Evolutionary conservation across 2,888 invertebrate genomes (phyloP), one percentile per base, ranked within the genome.

Genomic region (Acholoe squamosa): DNA sequence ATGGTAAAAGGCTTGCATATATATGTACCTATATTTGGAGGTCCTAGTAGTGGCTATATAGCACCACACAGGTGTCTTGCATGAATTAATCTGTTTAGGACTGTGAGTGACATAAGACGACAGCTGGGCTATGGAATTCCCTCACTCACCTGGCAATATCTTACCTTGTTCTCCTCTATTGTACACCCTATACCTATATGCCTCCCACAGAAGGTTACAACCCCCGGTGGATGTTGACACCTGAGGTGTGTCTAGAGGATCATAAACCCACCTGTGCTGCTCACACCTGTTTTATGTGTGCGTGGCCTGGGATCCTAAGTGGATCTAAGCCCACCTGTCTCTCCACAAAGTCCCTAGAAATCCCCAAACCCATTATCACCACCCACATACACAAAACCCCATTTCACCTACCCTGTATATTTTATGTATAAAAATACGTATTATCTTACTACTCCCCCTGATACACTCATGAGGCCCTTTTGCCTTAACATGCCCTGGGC

Each of bases 11-110:
- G 71, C 5, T 28, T n/a, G 43, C 10, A 43, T 43, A 43, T 43
- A 43, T n/a, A n/a, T n/a, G n/a, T n/a, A n/a, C n/a, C n/a, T n/a
- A 43, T 43, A 10, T 43, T 3, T 43, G 43, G 3, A 43, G 43
- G 43, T 10, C 10, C 43, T 43, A 43, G 43, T 43, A 28, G 71
- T 71, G 71, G 28, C 3, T 61, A 3, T 10, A 43, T 43, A 43
- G 10, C 10, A 43, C 22, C 61, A n/a, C 61, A 61, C 61, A 61
- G 61, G 61, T 61, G 71, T 71, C 14, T 14, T 14, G 71, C 71
- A n/a, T 71, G 71, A 71, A 28, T 71, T 71, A 71, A 71, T 71
- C 71, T 71, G 71, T 71, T 71, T 71, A 71, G 25, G 25, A 28
- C 31, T 3, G 3, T 14, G 14, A 14, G 71, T 71, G 71, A 71